Conservation (phyloP, 2,888 invertebrate genomes). For the Bugula neritina region DNA sequence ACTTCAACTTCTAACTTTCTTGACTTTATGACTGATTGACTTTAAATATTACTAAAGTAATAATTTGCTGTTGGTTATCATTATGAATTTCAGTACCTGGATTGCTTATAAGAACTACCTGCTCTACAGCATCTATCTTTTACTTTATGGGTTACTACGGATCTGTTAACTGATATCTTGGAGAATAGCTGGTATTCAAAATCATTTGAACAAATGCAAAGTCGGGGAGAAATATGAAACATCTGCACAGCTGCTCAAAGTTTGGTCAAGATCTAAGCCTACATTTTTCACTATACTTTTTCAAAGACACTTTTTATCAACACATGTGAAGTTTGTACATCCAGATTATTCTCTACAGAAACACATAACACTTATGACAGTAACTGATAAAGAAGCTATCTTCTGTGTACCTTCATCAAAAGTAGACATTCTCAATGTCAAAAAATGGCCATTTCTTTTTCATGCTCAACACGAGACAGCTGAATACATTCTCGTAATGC, state of each 20-base stretch:
- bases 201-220: not conserved
- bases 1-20: no score
- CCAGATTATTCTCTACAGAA: conserved; percentile 23
- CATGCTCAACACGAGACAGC: not conserved
- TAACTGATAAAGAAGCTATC: not conserved
- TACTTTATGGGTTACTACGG: no score
- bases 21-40: no score
- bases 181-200: conserved; percentile 4
- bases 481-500: conserved; percentile 1
- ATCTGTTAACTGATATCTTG: conserved; percentile 3
- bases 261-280: conserved; percentile 1
- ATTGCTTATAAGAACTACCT: no score
- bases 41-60: no score
- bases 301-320: not conserved
- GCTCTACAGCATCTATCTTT: no score
- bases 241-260: conserved; percentile 5
- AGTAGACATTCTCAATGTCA: not conserved
- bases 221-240: not conserved
- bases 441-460: conserved; percentile 3
- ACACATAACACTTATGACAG: not conserved
- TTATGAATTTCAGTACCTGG: no score
- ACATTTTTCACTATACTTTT: not conserved
- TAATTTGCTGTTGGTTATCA: no score
- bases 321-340: conserved; percentile 9
- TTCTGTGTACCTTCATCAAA: conserved; percentile 4